Conservation (phyloP, 2,888 invertebrate genomes). For the Hartigia nigra region DNA sequence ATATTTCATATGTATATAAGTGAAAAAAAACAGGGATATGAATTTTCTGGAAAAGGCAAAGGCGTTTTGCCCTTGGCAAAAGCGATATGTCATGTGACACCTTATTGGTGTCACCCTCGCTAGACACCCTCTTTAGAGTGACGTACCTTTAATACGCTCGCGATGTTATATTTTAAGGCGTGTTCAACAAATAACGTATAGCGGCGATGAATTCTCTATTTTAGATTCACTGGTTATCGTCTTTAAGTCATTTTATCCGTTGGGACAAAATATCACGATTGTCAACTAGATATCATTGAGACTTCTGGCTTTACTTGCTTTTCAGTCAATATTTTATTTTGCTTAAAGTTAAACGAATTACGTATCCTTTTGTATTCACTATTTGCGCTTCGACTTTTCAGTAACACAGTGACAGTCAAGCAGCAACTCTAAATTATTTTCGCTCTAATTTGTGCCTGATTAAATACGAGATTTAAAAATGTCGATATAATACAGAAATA, state of each 20-base stretch:
- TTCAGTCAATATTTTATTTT: too few relatives aligned
- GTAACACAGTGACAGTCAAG: too few relatives aligned
- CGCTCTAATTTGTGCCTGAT: too few relatives aligned
- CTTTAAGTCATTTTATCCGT: neutral
- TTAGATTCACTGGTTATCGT: neutral
- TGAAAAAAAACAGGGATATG: neutral
- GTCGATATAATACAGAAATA: too few relatives aligned
- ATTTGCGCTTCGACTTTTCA: too few relatives aligned
- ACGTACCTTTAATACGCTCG: constrained; percentile 6
- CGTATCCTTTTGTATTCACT: neutral
- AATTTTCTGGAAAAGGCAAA: neutral
- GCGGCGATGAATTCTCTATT: neutral
- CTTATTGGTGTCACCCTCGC: constrained; percentile 3
- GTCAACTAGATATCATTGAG: neutral
- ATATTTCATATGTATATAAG: neutral
- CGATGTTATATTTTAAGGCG: neutral
- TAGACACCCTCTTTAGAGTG: constrained; percentile 2
- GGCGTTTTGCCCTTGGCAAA: neutral
- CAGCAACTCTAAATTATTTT: too few relatives aligned
- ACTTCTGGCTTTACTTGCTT: too few relatives aligned
- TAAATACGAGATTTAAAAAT: too few relatives aligned
- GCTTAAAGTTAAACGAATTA: too few relatives aligned
- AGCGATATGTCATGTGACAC: neutral
- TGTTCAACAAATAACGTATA: neutral
- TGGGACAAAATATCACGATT: neutral